These are phyloP conservation scores for Galendromus occidentalis DNA, from an alignment of 1,140 invertebrate species.

Conservation along the genomic window DNA sequence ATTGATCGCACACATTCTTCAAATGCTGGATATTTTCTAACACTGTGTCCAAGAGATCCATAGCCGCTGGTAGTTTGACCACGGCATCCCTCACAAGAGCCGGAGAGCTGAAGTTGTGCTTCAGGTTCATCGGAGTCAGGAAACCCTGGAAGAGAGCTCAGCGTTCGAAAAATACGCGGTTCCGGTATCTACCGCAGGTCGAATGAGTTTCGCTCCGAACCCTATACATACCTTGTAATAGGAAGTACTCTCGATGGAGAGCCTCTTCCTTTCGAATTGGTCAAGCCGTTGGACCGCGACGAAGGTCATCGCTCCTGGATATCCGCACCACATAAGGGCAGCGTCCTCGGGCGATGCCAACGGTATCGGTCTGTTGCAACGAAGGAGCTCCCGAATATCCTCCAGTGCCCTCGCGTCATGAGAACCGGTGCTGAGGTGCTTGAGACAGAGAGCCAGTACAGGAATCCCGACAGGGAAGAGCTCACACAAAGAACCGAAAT, in stretches of 20 bases:
- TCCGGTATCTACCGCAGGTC: no score
- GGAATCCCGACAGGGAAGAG: conserved; percentile 29
- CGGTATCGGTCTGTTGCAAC: neutral
- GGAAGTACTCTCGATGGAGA: neutral
- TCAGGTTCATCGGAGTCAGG: neutral
- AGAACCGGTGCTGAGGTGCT: neutral
- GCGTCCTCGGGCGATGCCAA: neutral
- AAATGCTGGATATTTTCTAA: neutral
- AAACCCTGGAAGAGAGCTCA: neutral
- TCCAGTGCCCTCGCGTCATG: neutral
- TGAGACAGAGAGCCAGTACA: conserved; percentile 27
- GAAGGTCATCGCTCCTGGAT: neutral
- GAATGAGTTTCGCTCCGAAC: no score
- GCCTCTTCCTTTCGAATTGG: neutral
- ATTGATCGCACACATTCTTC: neutral
- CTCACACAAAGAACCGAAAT: conserved; percentile 31
- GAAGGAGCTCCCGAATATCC: neutral
- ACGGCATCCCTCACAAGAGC: neutral
- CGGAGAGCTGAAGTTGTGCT: neutral
- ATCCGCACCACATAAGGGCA: neutral
- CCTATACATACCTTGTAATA: neutral
- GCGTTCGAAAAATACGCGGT: no score
- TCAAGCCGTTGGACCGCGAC: neutral
- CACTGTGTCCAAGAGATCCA: neutral
- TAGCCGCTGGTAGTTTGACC: neutral